Evolutionary conservation across 92 coral and sea anemone genomes (phyloP), one percentile per base, ranked within the genome.

Genomic region (Plumapathes pennacea): DNA sequence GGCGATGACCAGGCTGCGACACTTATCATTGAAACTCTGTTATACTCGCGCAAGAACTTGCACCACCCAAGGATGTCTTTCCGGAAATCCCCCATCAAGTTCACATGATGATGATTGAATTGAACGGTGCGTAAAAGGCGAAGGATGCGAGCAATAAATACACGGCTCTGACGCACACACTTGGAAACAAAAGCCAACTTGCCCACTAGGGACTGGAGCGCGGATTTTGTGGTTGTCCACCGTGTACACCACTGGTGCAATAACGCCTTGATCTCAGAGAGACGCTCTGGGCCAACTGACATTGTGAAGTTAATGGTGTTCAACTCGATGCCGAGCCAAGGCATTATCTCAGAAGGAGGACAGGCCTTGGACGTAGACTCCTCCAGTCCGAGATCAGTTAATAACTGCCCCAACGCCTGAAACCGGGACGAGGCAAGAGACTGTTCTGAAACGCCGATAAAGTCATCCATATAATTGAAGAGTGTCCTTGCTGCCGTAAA

Each of bases 141-240:
- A 1, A 51, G 27, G 15, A 53, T 39, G 3, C 54, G 50, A 0
- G 38, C 0, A 6, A 67, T 14, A 54, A 53, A 67, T 25, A 44
- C 6, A 26, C 76, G 54, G 15, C 67, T 33, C 12, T 46, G 58
- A 0, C 76, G 38, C 13, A 56, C 67, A 26, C 76, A 69, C 28
- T 69, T 69, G 19, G 41, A 56, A 19, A 55, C 76, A 25, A 69
- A 55, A 1, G 64, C n/a, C 57, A 69, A 25, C 23, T 69, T 57
- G 12, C 76, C 76, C 4, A 69, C 19, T 12, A 56, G 40, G 0
- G 76, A 56, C 27, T 57, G 67, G 1, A 55, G 46, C 57, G 55
- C 54, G 1, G 53, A 13, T 18, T 69, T 55, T 3, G 66, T 69
- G 3, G 43, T 29, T 5, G 58, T 32, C 4, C 38, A 25, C 27